phyloP scores from a whole-genome alignment of 2,888 invertebrate species.

The Oscheius onirici region DNA sequence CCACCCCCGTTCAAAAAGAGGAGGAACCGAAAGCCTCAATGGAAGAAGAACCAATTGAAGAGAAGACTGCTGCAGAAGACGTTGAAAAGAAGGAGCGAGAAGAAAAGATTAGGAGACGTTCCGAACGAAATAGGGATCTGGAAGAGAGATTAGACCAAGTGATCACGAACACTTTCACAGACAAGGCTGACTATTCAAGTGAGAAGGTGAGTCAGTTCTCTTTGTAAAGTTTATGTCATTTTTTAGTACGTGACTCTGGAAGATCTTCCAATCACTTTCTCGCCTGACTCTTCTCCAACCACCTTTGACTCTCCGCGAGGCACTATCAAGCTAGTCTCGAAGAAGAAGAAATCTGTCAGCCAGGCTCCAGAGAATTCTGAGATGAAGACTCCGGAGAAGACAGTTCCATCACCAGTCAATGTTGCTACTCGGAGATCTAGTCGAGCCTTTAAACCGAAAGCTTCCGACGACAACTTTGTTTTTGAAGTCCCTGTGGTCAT shows the following conservation, averaged over 20 bases:
- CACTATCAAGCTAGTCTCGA: neutral
- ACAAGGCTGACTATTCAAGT: neutral
- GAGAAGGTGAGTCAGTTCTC: neutral
- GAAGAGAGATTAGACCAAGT: neutral
- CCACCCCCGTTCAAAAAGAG: too few relatives aligned
- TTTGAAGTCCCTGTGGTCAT: slow-evolving; percentile 15
- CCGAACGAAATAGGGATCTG: neutral
- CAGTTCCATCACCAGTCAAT: neutral
- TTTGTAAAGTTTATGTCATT: neutral
- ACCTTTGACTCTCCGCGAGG: neutral
- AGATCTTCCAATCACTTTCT: too few relatives aligned
- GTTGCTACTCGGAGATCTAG: neutral
- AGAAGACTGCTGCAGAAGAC: neutral
- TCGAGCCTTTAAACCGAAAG: slow-evolving; percentile 9
- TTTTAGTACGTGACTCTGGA: neutral
- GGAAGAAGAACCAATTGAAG: neutral
- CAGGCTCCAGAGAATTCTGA: neutral
- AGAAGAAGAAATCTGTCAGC: neutral
- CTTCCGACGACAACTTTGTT: neutral
- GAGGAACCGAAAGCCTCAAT: too few relatives aligned
- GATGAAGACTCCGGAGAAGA: neutral
- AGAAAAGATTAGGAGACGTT: neutral
- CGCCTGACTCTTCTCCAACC: neutral
- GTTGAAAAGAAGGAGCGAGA: neutral
- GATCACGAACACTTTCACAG: neutral